phyloP scores from a whole-genome alignment of 2,113 vertebrate genomes.

The Hypanus sabinus region DNA sequence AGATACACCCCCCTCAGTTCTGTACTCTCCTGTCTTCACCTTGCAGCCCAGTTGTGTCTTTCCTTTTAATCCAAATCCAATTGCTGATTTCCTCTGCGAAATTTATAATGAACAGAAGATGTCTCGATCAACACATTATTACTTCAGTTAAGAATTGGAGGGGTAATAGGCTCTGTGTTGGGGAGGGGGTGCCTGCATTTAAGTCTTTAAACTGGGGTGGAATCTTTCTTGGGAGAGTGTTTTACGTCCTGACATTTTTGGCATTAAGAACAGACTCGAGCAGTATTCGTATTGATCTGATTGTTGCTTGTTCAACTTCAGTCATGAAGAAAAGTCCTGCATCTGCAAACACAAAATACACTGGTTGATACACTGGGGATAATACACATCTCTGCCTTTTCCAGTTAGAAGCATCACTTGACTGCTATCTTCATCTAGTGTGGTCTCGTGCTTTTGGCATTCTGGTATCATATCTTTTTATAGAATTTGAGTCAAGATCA shows the following conservation, averaged over 20 bases:
- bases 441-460: not conserved
- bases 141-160: too few species aligned
- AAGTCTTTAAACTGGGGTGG: not conserved
- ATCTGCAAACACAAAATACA: not conserved
- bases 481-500: not conserved
- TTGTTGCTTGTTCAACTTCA: too few species aligned
- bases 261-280: not conserved
- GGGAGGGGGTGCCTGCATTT: not conserved
- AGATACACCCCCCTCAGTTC: too few species aligned
- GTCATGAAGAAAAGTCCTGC: not conserved
- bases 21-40: too few species aligned
- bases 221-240: not conserved
- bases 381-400: not conserved
- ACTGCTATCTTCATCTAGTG: not conserved
- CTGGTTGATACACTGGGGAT: not conserved
- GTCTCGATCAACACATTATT: not conserved
- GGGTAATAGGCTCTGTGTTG: too few species aligned
- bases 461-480: not conserved
- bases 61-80: too few species aligned
- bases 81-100: too few species aligned
- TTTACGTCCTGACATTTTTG: too few species aligned
- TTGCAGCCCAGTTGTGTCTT: too few species aligned
- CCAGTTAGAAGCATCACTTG: not conserved
- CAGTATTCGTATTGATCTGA: not conserved
- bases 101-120: not conserved